A percentile compares a stretch with the other conserved stretches of the same genome.
Conservation (phyloP, 2,888 invertebrate genomes). For the Dolichomitus sp. region DNA sequence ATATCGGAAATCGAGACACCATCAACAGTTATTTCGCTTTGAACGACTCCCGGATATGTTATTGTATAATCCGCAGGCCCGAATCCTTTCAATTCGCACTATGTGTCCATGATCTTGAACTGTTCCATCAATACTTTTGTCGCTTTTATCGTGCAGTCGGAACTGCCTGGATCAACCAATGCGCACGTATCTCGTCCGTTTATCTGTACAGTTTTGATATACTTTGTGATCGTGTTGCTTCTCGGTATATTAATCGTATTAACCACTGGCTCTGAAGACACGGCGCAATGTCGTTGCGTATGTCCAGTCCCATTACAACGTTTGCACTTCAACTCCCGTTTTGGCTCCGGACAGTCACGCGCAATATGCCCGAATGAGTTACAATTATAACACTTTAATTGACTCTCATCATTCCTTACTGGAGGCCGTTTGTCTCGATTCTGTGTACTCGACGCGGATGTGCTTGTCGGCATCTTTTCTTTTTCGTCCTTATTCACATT, state of each 20-base stretch:
- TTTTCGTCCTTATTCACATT: too few relatives aligned
- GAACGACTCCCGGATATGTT: conserved; percentile 15
- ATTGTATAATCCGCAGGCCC: conserved; percentile 14
- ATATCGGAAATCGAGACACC: conserved; percentile 16
- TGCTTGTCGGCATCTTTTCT: too few relatives aligned
- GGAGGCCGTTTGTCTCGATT: background rate
- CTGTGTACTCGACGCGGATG: too few relatives aligned
- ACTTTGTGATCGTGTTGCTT: conserved; percentile 20
- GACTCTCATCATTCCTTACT: background rate
- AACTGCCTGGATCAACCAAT: conserved; percentile 42
- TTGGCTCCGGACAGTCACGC: conserved; percentile 39
- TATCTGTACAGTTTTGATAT: conserved; percentile 38
- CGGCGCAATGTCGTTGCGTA: conserved; percentile 23
- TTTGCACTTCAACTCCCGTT: conserved; percentile 19
- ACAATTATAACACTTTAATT: conserved; percentile 44
- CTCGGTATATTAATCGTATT: background rate
- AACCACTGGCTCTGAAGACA: too few relatives aligned
- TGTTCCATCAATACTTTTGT: background rate
- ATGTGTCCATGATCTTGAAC: background rate
- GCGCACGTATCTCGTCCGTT: conserved; percentile 18
- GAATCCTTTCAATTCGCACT: conserved; percentile 12
- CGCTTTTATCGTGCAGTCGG: conserved; percentile 41
- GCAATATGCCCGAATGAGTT: conserved; percentile 22
- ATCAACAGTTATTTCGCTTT: background rate
- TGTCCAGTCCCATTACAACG: conserved; percentile 4